Conservation (phyloP, 2,797 vertebrate genomes). For the Petrocephalus schoutedeni region DNA sequence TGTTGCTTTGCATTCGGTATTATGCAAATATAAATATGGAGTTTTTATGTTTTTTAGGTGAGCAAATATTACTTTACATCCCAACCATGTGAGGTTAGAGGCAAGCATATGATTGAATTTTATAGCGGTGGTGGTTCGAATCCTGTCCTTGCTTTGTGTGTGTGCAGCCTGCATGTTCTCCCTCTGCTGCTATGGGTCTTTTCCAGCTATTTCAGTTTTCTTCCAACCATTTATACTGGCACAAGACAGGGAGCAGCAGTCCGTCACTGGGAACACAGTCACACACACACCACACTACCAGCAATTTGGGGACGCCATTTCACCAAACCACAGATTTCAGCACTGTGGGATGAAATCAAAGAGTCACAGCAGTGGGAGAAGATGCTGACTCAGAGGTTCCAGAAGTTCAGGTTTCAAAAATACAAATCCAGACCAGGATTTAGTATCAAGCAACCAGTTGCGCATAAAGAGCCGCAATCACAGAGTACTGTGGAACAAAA, state of each 20-base stretch:
- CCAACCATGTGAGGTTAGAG: constrained; percentile 4
- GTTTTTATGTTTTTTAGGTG: not conserved
- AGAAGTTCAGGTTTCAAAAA: too few relatives aligned
- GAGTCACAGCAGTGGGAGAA: not conserved
- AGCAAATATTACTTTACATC: not conserved
- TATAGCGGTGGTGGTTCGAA: not conserved
- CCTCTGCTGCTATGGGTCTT: not conserved
- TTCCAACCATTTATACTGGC: not conserved
- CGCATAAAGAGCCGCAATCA: too few relatives aligned
- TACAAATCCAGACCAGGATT: too few relatives aligned
- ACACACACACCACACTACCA: not conserved
- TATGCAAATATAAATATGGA: not conserved
- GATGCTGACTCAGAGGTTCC: not conserved
- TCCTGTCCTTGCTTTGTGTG: not conserved
- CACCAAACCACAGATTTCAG: not conserved
- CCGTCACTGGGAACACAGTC: not conserved
- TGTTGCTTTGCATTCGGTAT: not conserved
- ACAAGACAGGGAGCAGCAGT: not conserved
- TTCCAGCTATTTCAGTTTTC: not conserved
- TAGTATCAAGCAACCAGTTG: too few relatives aligned
- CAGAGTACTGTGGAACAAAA: too few relatives aligned
- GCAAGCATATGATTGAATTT: not conserved
- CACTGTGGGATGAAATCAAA: not conserved
- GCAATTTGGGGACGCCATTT: not conserved
- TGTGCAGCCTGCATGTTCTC: not conserved